Evolutionary conservation across 2,888 invertebrate genomes (phyloP), one percentile per base, ranked within the genome.

Genomic region (Bombylius discolor): DNA sequence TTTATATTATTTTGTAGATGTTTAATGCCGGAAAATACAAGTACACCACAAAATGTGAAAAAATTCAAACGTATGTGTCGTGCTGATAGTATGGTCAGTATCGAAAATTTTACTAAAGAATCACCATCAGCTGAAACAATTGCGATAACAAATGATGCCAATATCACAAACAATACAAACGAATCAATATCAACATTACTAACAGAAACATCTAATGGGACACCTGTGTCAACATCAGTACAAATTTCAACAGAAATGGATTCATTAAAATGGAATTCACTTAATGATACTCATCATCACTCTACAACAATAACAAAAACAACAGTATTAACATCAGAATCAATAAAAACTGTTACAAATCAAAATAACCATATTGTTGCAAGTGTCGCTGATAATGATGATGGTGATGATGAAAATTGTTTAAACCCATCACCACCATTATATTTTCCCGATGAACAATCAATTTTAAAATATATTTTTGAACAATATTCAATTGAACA

Each of bases 21-120:
- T 47, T 54, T 58, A 46, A 44, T 60, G 33, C 51, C 51, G 12
- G 58, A 58, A 23, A 56, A 53, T 9, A 57, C 55, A 14, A 60
- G 55, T 31, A 60, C 23, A 46, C 57, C 56, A 33, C 57, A 56
- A 45, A 66, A 65, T 47, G 56, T 55, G 9, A 66, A 67, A 32
- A 65, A 64, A 53, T 58, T 71, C 7, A 68, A 67, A 58, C 64
- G 71, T 45, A 68, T 69, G 33, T 68, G 67, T 45, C 67, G 70
- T 34, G 53, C 69, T 50, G 71, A 71, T 58, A 71, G 72, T 61
- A 67, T 71, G 45, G 62, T 65, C 44, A 71, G 71, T 61, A 68
- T 71, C 42, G 68, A 67, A 48, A 67, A 64, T 56, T 69, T 67
- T 51, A 60, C 65, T 2, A 58, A 59, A 33, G 64, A 56, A 11